These are phyloP conservation scores for Lamellibrachia luymesi DNA, from an alignment of 1,140 invertebrate species.

Conservation along the genomic window DNA sequence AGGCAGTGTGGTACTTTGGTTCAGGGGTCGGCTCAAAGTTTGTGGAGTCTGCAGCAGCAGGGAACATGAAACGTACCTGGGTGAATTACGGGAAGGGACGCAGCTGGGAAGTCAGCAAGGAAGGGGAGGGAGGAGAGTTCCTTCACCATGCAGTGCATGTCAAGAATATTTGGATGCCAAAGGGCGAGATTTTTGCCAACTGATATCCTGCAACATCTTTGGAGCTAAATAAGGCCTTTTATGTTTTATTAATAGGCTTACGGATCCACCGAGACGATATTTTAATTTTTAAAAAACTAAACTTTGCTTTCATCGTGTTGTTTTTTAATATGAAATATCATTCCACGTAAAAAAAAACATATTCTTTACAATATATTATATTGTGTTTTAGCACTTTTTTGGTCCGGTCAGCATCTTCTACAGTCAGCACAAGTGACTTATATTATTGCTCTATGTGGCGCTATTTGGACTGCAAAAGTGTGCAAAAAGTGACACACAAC, in stretches of 20 bases:
- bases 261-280: too few species aligned
- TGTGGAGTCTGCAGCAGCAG: constrained; percentile 54
- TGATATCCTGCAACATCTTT: constrained; percentile 31
- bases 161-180: constrained; percentile 61
- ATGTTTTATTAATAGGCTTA: not conserved
- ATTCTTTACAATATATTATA: too few species aligned
- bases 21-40: constrained; percentile 54
- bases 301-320: not conserved
- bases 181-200: constrained; percentile 62
- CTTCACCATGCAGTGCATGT: constrained; percentile 55
- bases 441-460: too few species aligned
- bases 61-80: constrained; percentile 59
- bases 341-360: too few species aligned
- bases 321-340: too few species aligned
- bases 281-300: not conserved
- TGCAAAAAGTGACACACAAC: too few species aligned
- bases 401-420: too few species aligned
- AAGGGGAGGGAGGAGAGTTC: constrained; percentile 58
- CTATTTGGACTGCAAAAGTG: too few species aligned
- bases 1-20: constrained; percentile 58
- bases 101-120: constrained; percentile 44
- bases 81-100: constrained; percentile 53
- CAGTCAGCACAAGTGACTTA: too few species aligned
- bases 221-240: not conserved
- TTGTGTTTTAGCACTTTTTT: too few species aligned